phyloP scores from a whole-genome alignment of 2,888 invertebrate species.

The Ophion ellenae region DNA sequence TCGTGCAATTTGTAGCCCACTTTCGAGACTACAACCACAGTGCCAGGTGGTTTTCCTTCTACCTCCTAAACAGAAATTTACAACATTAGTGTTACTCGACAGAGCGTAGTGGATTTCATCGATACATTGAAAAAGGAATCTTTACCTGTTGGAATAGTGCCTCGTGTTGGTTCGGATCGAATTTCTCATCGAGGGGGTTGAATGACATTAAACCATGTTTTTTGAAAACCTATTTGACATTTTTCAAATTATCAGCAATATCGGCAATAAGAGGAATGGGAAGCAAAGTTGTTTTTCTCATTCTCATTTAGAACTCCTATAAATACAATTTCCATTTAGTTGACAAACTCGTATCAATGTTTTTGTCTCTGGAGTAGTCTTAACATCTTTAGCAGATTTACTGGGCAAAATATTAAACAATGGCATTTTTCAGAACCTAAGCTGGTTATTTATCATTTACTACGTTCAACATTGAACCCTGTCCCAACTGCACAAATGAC shows the following conservation, averaged over 20 bases:
- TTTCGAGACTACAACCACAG: constrained; percentile 96
- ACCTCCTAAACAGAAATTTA: constrained; percentile 86
- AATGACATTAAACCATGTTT: constrained; percentile 95
- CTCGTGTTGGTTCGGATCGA: constrained; percentile 98
- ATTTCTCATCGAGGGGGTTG: constrained; percentile 95
- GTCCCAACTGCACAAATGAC: no score
- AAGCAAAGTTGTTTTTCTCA: not conserved
- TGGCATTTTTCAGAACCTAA: no score
- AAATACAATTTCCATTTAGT: no score
- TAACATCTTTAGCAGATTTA: no score
- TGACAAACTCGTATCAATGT: no score
- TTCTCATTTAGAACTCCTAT: not conserved
- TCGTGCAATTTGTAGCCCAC: constrained; percentile 97
- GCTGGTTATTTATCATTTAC: no score
- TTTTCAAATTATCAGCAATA: not conserved
- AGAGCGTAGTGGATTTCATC: constrained; percentile 20
- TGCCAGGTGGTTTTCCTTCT: constrained; percentile 92
- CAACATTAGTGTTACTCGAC: not conserved
- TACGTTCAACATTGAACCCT: no score
- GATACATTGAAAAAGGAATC: constrained; percentile 12
- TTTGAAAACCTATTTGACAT: constrained; percentile 89
- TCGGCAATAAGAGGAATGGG: not conserved
- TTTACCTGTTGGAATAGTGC: constrained; percentile 96
- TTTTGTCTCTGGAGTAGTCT: no score
- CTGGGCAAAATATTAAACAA: no score